These are phyloP conservation scores for Grammomys surdaster DNA, from an alignment of 2,113 vertebrate genomes.

Conservation along the genomic window DNA sequence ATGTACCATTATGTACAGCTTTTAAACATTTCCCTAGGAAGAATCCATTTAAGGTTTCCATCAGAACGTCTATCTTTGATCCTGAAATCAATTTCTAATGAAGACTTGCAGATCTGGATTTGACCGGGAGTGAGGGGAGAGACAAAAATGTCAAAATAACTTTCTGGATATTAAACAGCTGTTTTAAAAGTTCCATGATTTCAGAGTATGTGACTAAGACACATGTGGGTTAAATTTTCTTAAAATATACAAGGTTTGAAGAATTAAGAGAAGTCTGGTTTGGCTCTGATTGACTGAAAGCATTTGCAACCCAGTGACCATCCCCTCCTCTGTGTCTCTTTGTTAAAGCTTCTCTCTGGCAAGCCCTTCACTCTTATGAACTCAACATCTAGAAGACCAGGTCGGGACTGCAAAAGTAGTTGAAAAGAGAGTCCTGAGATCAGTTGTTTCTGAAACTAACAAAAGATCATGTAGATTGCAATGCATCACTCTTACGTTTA, in stretches of 20 bases:
- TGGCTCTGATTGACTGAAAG: conserved; percentile 58
- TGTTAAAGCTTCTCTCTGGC: background rate
- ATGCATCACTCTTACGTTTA: background rate
- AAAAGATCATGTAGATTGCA: background rate
- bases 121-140: background rate
- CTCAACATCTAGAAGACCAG: background rate
- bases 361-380: conserved; percentile 13
- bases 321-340: background rate
- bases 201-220: conserved; percentile 67
- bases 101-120: conserved; percentile 59
- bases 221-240: conserved; percentile 78
- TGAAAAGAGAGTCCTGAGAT: background rate
- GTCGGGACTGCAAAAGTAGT: background rate
- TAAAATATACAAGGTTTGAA: conserved; percentile 66
- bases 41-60: conserved; percentile 60
- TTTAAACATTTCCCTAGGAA: conserved; percentile 62
- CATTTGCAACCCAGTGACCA: conserved; percentile 11
- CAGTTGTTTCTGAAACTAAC: conserved; percentile 11
- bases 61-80: conserved; percentile 69
- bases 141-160: conserved; percentile 49
- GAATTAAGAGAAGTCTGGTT: conserved; percentile 63
- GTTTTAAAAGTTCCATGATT: conserved; percentile 61
- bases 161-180: conserved; percentile 72
- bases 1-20: background rate
- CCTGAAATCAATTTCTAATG: conserved; percentile 74